Percentiles rank a stretch among this genome's conserved stretches.
Conservation (phyloP, 2,113 vertebrate species). For the Hystrix brachyura region DNA sequence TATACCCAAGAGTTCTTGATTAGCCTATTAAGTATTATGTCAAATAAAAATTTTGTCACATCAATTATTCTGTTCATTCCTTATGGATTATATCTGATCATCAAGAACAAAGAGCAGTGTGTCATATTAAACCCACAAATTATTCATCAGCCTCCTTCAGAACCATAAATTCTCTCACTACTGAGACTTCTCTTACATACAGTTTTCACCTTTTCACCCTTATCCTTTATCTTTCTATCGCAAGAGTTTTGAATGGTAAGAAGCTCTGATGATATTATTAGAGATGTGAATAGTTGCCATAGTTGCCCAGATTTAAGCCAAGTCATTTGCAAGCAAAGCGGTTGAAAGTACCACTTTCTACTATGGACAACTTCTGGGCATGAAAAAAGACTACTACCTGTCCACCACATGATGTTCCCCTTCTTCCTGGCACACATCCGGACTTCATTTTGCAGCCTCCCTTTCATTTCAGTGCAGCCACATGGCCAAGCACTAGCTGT, state of each 20-base stretch:
- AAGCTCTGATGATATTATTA: background rate
- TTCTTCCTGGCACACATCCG: background rate
- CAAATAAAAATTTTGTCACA: conserved; percentile 8
- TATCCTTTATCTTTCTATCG: background rate
- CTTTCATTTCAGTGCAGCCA: background rate
- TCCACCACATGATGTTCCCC: background rate
- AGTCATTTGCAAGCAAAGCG: conserved; percentile 43
- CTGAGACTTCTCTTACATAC: background rate
- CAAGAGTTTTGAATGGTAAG: background rate
- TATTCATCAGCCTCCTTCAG: conserved; percentile 4
- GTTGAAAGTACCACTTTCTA: background rate
- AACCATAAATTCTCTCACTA: background rate
- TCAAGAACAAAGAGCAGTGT: conserved; percentile 19
- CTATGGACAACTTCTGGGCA: background rate
- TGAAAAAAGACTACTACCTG: background rate
- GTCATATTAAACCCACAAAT: conserved; percentile 13
- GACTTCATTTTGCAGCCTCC: background rate
- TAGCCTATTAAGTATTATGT: background rate
- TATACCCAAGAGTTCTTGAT: background rate
- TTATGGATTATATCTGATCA: background rate
- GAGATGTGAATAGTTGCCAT: background rate
- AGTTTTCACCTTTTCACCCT: background rate
- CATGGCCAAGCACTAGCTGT: background rate
- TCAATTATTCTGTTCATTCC: background rate
- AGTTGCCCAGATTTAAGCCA: background rate